phyloP scores from a whole-genome alignment of 2,797 vertebrate species.

The Gymnocypris eckloni region DNA sequence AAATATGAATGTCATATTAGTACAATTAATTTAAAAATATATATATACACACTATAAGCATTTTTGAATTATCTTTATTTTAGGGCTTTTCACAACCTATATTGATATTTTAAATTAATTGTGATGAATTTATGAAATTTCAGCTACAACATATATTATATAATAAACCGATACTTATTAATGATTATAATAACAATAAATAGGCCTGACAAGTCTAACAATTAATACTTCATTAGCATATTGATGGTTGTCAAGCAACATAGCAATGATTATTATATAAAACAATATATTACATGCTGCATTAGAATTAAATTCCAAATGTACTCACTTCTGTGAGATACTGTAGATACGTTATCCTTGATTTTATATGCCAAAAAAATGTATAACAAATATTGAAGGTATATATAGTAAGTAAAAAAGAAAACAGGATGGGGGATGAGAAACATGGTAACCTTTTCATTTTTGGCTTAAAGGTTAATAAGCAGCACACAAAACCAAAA shows the following conservation, averaged over 20 bases:
- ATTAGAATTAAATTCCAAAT: background rate
- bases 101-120: background rate
- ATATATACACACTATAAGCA: background rate
- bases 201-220: background rate
- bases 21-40: background rate
- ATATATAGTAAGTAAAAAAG: constrained; percentile 20
- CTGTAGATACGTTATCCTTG: background rate
- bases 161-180: background rate
- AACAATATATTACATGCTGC: background rate
- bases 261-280: background rate
- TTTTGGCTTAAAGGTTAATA: constrained; percentile 75
- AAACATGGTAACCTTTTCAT: constrained; percentile 73
- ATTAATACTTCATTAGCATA: background rate
- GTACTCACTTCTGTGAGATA: too few relatives aligned
- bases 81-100: background rate
- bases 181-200: background rate
- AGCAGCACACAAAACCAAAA: constrained; percentile 67
- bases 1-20: background rate
- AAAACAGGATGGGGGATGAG: constrained; percentile 54
- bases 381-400: constrained; percentile 50
- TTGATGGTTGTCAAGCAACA: background rate
- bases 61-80: background rate
- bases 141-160: background rate
- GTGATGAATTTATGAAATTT: background rate
- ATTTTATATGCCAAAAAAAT: background rate